Percentiles rank a stretch among this genome's conserved stretches.
phyloP scores from a whole-genome alignment of 2,113 vertebrate species.

The Sturnira hondurensis region DNA sequence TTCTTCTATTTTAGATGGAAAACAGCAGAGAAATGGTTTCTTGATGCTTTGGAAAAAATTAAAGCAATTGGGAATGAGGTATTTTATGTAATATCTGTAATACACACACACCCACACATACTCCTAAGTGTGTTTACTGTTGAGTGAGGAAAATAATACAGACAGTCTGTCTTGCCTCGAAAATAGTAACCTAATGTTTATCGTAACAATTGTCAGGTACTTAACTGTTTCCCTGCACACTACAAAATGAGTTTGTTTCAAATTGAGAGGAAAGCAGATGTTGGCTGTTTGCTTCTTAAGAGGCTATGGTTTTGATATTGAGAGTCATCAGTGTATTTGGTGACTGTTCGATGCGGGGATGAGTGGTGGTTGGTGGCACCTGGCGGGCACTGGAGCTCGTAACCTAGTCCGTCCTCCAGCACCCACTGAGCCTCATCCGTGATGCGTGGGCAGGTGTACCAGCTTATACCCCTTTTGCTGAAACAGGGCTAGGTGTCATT shows the following conservation, averaged over 20 bases:
- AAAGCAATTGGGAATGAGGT: slow-evolving; percentile 99
- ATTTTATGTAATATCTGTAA: slow-evolving; percentile 49
- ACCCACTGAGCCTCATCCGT: background rate
- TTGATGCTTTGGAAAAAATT: slow-evolving; percentile 98
- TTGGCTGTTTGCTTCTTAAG: background rate
- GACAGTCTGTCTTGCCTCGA: background rate
- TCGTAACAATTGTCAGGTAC: background rate
- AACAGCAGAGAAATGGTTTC: slow-evolving; percentile 95
- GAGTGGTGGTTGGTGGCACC: background rate
- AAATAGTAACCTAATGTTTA: background rate
- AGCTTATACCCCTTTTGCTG: background rate
- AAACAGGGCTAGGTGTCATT: background rate
- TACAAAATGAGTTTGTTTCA: background rate
- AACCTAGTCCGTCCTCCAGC: background rate
- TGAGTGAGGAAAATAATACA: background rate
- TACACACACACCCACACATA: background rate
- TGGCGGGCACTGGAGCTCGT: background rate
- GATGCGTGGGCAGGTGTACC: background rate
- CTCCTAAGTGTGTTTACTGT: background rate
- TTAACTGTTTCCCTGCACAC: background rate
- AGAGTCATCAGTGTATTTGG: too few species aligned
- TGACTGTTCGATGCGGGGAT: background rate
- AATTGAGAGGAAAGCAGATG: background rate
- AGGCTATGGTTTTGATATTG: background rate
- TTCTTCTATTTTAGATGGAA: slow-evolving; percentile 89